Percentiles rank a stretch among this genome's conserved stretches.
Evolutionary conservation across 1,140 invertebrate species (phyloP).

Genomic region (Bombus confusus): DNA sequence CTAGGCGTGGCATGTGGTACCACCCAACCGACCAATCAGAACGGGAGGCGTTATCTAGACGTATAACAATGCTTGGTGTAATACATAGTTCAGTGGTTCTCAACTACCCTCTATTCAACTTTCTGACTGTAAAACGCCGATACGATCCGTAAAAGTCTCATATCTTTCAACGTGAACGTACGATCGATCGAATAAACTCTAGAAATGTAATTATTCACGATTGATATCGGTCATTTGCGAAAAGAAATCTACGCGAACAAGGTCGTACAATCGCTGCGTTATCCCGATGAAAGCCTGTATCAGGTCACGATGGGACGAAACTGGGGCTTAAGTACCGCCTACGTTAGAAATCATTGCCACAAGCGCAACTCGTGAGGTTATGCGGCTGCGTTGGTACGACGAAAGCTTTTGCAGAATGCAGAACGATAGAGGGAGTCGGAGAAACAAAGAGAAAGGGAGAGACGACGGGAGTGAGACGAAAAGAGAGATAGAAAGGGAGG

Average conservation of each 20-base stretch:
- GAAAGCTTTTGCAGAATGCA: slow-evolving; percentile 32
- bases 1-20: slow-evolving; percentile 51
- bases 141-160: background rate
- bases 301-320: background rate
- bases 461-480: slow-evolving; percentile 17
- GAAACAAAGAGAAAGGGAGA: slow-evolving; percentile 14
- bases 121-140: background rate
- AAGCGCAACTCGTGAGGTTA: slow-evolving; percentile 26
- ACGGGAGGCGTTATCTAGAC: slow-evolving; percentile 55
- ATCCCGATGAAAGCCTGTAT: slow-evolving; percentile 20
- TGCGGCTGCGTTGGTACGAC: slow-evolving; percentile 52
- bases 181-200: background rate
- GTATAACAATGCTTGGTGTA: slow-evolving; percentile 38
- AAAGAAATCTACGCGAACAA: background rate
- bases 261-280: background rate
- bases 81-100: slow-evolving; percentile 32
- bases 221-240: rapidly evolving
- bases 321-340: slow-evolving; percentile 27
- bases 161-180: too few relatives aligned
- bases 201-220: background rate
- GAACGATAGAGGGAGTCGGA: slow-evolving; percentile 21
- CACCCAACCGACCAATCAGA: slow-evolving; percentile 50
- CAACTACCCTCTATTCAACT: background rate
- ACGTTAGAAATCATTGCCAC: slow-evolving; percentile 49
- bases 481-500: slow-evolving; percentile 7